Percentiles rank a stretch among this genome's conserved stretches.
These are phyloP conservation scores for Xanthorhoe designata DNA, from an alignment of 2,888 invertebrate species.

Conservation along the genomic window DNA sequence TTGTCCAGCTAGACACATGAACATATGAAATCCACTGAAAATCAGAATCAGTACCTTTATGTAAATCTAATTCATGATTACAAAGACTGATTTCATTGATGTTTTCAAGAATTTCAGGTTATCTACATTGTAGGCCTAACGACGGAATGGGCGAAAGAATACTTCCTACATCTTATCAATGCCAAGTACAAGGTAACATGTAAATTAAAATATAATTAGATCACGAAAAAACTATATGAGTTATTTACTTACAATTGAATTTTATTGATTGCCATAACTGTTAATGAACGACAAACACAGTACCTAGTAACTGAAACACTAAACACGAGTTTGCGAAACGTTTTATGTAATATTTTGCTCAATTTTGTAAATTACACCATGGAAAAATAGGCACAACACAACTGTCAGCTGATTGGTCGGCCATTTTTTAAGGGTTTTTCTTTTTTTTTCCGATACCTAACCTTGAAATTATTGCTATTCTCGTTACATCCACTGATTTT, in stretches of 20 bases:
- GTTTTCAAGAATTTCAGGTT: background rate
- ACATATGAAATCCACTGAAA: too few species aligned
- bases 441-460: background rate
- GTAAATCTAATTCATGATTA: background rate
- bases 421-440: conserved; percentile 50
- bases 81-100: background rate
- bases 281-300: conserved; percentile 42
- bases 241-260: conserved; percentile 46
- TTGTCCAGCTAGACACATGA: too few species aligned
- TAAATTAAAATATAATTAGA: conserved; percentile 32
- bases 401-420: conserved; percentile 79
- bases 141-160: conserved; percentile 33
- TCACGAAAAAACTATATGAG: conserved; percentile 30
- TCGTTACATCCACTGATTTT: background rate
- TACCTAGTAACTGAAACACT: conserved; percentile 47
- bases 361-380: conserved; percentile 67
- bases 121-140: background rate
- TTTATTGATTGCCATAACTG: conserved; percentile 52
- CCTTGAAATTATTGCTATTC: conserved; percentile 14
- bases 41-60: too few species aligned
- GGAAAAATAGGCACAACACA: conserved; percentile 72
- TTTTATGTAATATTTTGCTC: conserved; percentile 81
- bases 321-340: conserved; percentile 48
- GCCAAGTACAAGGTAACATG: conserved; percentile 50
- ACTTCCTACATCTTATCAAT: conserved; percentile 46